A percentile compares a stretch with the other conserved stretches of the same genome.
Evolutionary conservation across 2,888 invertebrate genomes (phyloP).

Genomic region (Hypolimnas misippus): DNA sequence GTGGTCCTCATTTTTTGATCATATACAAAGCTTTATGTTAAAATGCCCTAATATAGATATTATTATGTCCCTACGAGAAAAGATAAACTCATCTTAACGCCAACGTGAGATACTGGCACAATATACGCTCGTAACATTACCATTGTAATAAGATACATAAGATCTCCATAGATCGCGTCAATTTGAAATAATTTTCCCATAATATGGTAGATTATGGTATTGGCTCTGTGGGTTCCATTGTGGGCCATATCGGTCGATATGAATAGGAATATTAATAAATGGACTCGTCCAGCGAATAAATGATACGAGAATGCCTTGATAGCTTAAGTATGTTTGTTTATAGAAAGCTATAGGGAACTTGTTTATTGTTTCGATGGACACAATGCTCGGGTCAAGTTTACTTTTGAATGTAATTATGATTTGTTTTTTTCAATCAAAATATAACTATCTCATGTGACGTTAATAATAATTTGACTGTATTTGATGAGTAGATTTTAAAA

Average conservation of each 20-base stretch:
- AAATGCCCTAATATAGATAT: conserved; percentile 46
- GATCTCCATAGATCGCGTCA: conserved; percentile 52
- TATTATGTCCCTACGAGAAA: conserved; percentile 43
- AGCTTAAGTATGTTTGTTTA: conserved; percentile 27
- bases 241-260: conserved; percentile 42
- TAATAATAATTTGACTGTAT: not conserved
- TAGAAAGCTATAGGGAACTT: conserved; percentile 15
- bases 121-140: conserved; percentile 40
- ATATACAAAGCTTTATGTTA: conserved; percentile 34
- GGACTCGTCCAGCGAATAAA: conserved; percentile 43
- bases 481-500: no score
- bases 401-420: not conserved
- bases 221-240: conserved; percentile 37
- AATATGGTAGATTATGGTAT: conserved; percentile 50
- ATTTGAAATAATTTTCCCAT: conserved; percentile 70
- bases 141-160: conserved; percentile 49
- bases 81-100: conserved; percentile 46
- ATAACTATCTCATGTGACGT: not conserved
- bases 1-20: conserved; percentile 52
- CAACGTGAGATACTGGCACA: conserved; percentile 43
- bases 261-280: conserved; percentile 47
- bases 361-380: conserved; percentile 21
- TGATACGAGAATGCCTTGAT: conserved; percentile 32
- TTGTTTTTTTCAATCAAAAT: not conserved
- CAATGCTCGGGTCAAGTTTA: conserved; percentile 6